Evolutionary conservation across 2,797 vertebrate genomes (phyloP), one percentile per base, ranked within the genome.

Genomic region (Bovichtus diacanthus): DNA sequence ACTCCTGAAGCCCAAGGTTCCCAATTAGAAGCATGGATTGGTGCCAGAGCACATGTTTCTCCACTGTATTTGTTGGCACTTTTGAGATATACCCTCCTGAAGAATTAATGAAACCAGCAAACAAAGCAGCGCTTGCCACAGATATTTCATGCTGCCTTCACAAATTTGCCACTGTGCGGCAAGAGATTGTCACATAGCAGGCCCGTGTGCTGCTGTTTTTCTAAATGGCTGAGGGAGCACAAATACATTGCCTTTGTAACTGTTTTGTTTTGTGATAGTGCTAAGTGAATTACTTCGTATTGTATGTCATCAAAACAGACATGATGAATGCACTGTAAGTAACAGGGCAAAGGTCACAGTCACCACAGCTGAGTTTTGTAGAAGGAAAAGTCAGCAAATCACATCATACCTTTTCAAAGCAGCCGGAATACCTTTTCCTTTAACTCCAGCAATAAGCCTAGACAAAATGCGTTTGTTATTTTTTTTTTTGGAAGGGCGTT

Each of bases 51-150:
- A 93, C 93, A 94, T 95, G 91, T 93, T 94, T 93, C 85, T 86
- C 72, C 83, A 87, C 89, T 88, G 91, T 90, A 89, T 92, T 92
- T 91, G 92, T 93, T 94, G 93, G 92, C 93, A 94, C 94, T 94
- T 93, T 94, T 91, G 88, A 94, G 91, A 94, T 90, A 89, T 88
- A 91, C 78, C 86, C 92, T 94, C 88, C 92, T 95, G 88, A 95
- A 95, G 92, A 95, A 95, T 95, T 95, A 94, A 95, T 95, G 94
- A 94, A 94, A 95, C 80, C 88, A 87, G 81, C 91, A 92, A 94
- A 93, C 90, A 93, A 94, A 93, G 92, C 89, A 88, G 61, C 38
- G 63, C 92, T 89, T 78, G 87, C 90, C 86, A 90, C 90, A 88
- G 87, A 93, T 93, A 93, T 90, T 92, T 90, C 90, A 88, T 91